Percentiles rank a stretch among this genome's conserved stretches.
Conservation (phyloP, 2,797 vertebrate genomes). For the Pantherophis vulpinus region DNA sequence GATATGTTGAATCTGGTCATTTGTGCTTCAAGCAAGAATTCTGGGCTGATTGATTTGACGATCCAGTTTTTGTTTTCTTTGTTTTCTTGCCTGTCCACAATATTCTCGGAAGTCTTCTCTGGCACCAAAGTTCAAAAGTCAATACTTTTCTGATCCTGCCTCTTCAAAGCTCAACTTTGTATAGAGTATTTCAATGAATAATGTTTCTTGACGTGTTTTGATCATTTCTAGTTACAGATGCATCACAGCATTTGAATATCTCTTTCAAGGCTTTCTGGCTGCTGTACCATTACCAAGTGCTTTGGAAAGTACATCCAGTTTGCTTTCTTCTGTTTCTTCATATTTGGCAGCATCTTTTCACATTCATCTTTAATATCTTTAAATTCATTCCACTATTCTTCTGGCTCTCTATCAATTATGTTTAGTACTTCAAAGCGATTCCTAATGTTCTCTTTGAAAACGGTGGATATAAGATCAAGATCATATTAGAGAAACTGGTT, state of each 20-base stretch:
- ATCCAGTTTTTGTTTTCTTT: background rate
- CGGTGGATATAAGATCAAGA: background rate
- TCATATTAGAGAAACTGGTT: background rate
- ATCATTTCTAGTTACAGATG: background rate
- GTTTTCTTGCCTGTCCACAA: background rate
- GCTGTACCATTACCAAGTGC: background rate
- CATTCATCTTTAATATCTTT: background rate
- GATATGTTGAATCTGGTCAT: background rate
- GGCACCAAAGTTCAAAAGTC: background rate
- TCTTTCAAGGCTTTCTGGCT: background rate
- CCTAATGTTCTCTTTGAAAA: background rate
- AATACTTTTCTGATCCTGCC: background rate
- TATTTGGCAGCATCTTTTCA: background rate
- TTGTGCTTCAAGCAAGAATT: background rate
- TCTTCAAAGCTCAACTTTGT: background rate
- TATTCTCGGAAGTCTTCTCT: background rate
- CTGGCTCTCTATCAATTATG: background rate
- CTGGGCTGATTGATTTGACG: background rate
- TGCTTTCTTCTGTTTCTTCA: background rate
- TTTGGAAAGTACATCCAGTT: background rate
- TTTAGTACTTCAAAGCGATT: background rate
- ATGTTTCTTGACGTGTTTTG: background rate
- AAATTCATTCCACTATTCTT: background rate
- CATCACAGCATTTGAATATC: background rate
- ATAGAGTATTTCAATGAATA: background rate